Conservation (phyloP, 2,888 invertebrate genomes). For the Drosophila diplacantha region DNA sequence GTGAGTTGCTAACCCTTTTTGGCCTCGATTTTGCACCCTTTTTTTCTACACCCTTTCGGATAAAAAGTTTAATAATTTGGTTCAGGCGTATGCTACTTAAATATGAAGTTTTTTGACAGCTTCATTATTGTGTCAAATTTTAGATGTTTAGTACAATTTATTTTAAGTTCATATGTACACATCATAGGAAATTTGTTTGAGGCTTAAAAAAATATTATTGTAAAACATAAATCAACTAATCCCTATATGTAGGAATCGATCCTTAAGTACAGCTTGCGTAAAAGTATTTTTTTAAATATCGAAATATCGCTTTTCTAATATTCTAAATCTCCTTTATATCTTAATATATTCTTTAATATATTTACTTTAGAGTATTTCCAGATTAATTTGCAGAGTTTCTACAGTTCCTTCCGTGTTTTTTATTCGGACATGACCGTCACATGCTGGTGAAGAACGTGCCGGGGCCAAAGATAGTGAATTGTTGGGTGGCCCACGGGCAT, state of each 20-base stretch:
- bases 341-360: not conserved
- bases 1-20: conserved; percentile 22
- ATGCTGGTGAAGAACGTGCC: conserved; percentile 18
- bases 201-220: not conserved
- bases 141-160: not conserved
- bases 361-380: not conserved
- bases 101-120: not conserved
- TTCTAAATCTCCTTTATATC: not conserved
- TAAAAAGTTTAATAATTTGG: not conserved
- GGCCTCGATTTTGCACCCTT: conserved; percentile 1
- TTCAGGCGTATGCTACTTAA: not conserved
- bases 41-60: conserved; percentile 6
- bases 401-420: conserved; percentile 1
- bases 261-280: not conserved
- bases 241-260: not conserved
- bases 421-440: conserved; percentile 26
- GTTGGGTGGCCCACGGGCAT: conserved; percentile 33
- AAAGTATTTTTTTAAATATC: not conserved
- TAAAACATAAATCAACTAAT: not conserved
- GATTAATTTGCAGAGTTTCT: not conserved
- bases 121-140: not conserved
- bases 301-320: not conserved
- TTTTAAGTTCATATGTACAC: not conserved
- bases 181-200: not conserved
- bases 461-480: conserved; percentile 36